phyloP scores from a whole-genome alignment of 2,888 invertebrate genomes.

The Chloroclystis v-ata region DNA sequence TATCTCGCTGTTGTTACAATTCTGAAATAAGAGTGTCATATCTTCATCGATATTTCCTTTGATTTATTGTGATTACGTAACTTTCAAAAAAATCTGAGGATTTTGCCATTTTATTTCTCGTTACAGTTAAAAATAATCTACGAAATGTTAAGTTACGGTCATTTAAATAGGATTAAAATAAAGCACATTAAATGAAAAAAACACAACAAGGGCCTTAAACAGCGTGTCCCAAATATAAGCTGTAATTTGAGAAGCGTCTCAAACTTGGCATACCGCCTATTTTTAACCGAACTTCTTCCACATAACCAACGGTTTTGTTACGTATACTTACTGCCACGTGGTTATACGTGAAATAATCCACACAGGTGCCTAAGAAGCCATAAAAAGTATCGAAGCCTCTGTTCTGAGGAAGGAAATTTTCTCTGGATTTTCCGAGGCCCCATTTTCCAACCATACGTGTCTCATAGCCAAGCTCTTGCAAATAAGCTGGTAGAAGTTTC shows the following conservation, averaged over 20 bases:
- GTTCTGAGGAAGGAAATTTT: slow-evolving; percentile 82
- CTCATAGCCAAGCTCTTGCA: slow-evolving; percentile 84
- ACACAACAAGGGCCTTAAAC: not conserved
- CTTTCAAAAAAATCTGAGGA: too few species aligned
- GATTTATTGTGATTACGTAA: too few species aligned
- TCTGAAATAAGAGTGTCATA: slow-evolving; percentile 37
- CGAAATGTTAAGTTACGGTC: too few species aligned
- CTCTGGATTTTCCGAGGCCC: slow-evolving; percentile 87
- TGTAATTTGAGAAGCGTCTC: not conserved
- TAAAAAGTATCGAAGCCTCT: slow-evolving; percentile 89
- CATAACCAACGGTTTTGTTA: slow-evolving; percentile 8
- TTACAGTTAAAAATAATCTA: too few species aligned
- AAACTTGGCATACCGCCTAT: not conserved
- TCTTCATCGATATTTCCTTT: too few species aligned
- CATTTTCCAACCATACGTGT: slow-evolving; percentile 92
- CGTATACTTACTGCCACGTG: slow-evolving; percentile 52
- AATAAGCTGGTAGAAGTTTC: slow-evolving; percentile 83
- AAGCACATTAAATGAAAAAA: not conserved
- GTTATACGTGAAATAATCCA: slow-evolving; percentile 85
- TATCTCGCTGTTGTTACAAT: slow-evolving; percentile 36
- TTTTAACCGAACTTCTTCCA: slow-evolving; percentile 11
- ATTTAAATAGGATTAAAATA: not conserved
- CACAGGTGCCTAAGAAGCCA: slow-evolving; percentile 88
- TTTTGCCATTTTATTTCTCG: too few species aligned
- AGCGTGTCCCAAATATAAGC: not conserved